Evolutionary conservation across 1,140 invertebrate genomes (phyloP).

Genomic region (Neelides sp.): DNA sequence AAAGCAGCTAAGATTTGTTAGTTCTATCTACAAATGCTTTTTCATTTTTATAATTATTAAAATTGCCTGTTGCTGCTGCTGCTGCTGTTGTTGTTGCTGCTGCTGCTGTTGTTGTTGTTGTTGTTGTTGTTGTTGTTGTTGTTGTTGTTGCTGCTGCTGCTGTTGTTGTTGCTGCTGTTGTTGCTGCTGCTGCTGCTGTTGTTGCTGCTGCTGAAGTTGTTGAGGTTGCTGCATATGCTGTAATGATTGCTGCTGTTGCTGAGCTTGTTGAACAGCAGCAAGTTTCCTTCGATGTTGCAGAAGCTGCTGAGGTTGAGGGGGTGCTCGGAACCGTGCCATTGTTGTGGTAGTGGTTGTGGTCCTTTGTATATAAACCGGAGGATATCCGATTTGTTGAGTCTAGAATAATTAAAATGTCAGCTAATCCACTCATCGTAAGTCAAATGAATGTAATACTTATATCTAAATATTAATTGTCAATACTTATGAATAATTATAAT

Average conservation of each 20-base stretch:
- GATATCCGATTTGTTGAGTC: not conserved
- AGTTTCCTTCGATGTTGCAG: slow-evolving; percentile 33
- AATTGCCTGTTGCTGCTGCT: slow-evolving; percentile 31
- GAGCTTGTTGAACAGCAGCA: slow-evolving; percentile 37
- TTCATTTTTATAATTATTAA: no score
- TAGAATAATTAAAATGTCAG: not conserved
- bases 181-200: slow-evolving; percentile 25
- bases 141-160: slow-evolving; percentile 37
- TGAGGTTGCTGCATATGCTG: slow-evolving; percentile 26
- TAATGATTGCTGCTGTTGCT: slow-evolving; percentile 29
- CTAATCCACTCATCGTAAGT: not conserved
- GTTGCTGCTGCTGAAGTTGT: slow-evolving; percentile 30
- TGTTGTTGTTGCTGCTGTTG: slow-evolving; percentile 33
- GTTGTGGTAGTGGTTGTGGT: slow-evolving; percentile 28
- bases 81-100: slow-evolving; percentile 30
- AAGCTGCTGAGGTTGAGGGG: slow-evolving; percentile 12
- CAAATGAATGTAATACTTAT: no score
- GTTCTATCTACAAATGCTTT: no score
- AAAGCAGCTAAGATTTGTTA: no score
- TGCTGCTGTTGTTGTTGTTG: slow-evolving; percentile 27
- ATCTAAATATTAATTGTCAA: no score
- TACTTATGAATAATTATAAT: not conserved
- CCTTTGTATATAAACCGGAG: slow-evolving; percentile 19
- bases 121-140: slow-evolving; percentile 18
- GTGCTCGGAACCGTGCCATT: slow-evolving; percentile 32